Conservation (phyloP, 2,888 invertebrate species). For the Clostera curtula region DNA sequence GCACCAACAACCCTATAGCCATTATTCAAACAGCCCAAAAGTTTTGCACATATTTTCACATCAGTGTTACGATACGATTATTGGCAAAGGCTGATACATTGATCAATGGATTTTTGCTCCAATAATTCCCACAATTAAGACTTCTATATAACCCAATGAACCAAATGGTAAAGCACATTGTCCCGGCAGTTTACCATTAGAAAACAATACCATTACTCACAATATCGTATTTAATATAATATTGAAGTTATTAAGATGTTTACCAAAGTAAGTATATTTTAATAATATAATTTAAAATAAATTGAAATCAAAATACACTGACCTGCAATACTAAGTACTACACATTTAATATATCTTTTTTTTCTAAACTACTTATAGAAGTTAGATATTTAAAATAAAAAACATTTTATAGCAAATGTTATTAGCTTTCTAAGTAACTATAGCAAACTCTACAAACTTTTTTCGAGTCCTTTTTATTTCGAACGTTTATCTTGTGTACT, state of each 20-base stretch:
- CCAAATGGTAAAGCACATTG: constrained; percentile 29
- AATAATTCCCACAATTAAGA: constrained; percentile 70
- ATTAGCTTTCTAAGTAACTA: too few relatives aligned
- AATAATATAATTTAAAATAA: constrained; percentile 1
- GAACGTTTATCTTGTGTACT: too few relatives aligned
- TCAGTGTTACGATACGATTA: constrained; percentile 47
- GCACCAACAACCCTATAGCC: too few relatives aligned
- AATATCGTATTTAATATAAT: constrained; percentile 19
- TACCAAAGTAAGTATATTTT: constrained; percentile 41
- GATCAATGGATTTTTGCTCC: constrained; percentile 68
- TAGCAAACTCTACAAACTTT: too few relatives aligned
- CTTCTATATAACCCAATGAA: constrained; percentile 64
- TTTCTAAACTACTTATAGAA: too few relatives aligned
- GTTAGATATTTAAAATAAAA: too few relatives aligned
- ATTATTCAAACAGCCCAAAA: neutral
- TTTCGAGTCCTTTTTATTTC: too few relatives aligned
- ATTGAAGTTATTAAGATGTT: constrained; percentile 33
- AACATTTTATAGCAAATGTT: too few relatives aligned
- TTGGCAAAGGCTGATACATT: constrained; percentile 64
- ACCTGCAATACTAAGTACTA: too few relatives aligned
- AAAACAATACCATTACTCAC: too few relatives aligned
- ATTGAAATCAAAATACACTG: too few relatives aligned
- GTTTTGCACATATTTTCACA: constrained; percentile 25
- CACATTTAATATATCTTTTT: too few relatives aligned
- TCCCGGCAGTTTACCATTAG: constrained; percentile 17